Conservation (phyloP, 2,888 invertebrate species). For the Gasteruption jaculator region DNA sequence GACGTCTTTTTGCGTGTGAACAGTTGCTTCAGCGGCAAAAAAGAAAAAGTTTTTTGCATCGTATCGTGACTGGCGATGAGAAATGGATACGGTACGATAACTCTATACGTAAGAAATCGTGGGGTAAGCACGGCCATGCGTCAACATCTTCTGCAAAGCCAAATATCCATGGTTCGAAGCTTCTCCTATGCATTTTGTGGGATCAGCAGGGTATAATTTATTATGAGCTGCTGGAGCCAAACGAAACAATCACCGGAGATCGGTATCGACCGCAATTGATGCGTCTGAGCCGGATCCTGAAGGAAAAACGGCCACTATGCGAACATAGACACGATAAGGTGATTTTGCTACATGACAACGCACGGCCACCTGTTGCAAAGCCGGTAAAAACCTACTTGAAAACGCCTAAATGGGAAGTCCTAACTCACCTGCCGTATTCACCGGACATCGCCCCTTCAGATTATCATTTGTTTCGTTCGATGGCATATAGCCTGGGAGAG, state of each 20-base stretch:
- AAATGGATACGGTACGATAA: conserved; percentile 17
- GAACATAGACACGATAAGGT: conserved; percentile 20
- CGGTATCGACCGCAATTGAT: conserved; percentile 23
- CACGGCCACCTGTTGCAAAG: conserved; percentile 22
- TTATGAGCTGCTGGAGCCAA: conserved; percentile 23
- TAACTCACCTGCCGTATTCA: conserved; percentile 19
- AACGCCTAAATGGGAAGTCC: conserved; percentile 26
- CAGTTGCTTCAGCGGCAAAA: conserved; percentile 18
- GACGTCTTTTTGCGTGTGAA: conserved; percentile 16
- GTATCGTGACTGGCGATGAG: conserved; percentile 20
- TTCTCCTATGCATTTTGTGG: conserved; percentile 28
- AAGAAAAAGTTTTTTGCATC: conserved; percentile 18
- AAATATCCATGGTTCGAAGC: conserved; percentile 25
- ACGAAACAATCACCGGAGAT: conserved; percentile 18
- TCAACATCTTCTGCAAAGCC: conserved; percentile 24
- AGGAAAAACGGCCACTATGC: conserved; percentile 16
- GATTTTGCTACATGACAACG: conserved; percentile 26
- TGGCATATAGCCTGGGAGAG: conserved; percentile 20
- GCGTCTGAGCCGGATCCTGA: conserved; percentile 19
- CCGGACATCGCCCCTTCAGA: conserved; percentile 19
- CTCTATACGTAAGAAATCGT: conserved; percentile 25
- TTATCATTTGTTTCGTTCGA: conserved; percentile 25
- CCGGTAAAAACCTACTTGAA: conserved; percentile 20
- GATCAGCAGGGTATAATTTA: conserved; percentile 20
- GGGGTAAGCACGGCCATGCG: conserved; percentile 23